Evolutionary conservation across 2,888 invertebrate species (phyloP).

Genomic region (Endomychus coccineus): DNA sequence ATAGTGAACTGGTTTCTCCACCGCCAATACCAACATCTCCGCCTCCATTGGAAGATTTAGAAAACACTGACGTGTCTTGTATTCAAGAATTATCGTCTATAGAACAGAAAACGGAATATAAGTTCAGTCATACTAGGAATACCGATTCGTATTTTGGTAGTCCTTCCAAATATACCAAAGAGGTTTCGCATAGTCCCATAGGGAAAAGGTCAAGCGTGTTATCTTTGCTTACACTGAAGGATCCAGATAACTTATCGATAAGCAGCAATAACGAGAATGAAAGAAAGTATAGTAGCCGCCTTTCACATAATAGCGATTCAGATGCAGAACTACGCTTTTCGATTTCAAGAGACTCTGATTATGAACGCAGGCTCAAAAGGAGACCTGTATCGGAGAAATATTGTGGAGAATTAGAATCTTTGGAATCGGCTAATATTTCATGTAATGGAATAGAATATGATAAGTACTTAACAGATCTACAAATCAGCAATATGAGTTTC

Average conservation of each 20-base stretch:
- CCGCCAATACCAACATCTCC: constrained; percentile 72
- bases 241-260: constrained; percentile 28
- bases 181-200: no score
- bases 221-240: constrained; percentile 19
- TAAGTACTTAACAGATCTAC: no score
- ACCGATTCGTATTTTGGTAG: no score
- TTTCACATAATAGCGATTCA: constrained; percentile 45
- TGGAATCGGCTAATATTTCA: constrained; percentile 52
- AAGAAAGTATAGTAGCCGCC: constrained; percentile 24
- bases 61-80: constrained; percentile 40
- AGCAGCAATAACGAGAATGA: constrained; percentile 28
- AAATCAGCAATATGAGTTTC: constrained; percentile 63
- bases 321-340: constrained; percentile 34
- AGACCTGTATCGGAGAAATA: constrained; percentile 71
- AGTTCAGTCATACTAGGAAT: no score
- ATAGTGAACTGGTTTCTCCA: constrained; percentile 70
- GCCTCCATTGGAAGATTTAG: constrained; percentile 64
- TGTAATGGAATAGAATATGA: no score
- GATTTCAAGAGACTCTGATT: constrained; percentile 27
- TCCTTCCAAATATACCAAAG: no score
- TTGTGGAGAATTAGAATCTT: constrained; percentile 53
- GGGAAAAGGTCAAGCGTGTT: constrained; percentile 21
- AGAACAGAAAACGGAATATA: constrained; percentile 23
- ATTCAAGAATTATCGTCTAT: constrained; percentile 20
- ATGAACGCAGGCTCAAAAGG: constrained; percentile 49